Evolutionary conservation across 2,888 invertebrate species (phyloP).

Genomic region (Amphipyra tragopoginis): DNA sequence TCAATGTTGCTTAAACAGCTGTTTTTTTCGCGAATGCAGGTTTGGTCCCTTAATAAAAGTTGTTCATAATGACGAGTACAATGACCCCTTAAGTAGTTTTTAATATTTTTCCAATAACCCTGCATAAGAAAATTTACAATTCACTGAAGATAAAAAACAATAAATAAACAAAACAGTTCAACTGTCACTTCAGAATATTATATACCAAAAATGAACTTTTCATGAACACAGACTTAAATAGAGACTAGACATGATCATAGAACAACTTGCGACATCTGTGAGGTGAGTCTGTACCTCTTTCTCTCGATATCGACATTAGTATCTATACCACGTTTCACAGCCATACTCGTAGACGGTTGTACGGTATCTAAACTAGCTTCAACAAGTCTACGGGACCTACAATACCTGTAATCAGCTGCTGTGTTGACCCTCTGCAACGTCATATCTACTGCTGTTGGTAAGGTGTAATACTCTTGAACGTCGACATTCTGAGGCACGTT

Average conservation of each 20-base stretch:
- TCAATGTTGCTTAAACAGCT: no score
- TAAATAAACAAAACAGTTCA: conserved; percentile 5
- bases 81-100: no score
- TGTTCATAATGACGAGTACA: no score
- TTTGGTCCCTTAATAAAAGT: no score
- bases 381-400: conserved; percentile 76
- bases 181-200: conserved; percentile 5
- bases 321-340: conserved; percentile 81
- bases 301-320: conserved; percentile 76
- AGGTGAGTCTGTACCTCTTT: conserved; percentile 78
- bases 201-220: conserved; percentile 22
- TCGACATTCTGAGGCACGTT: conserved; percentile 59
- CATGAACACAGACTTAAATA: conserved; percentile 61
- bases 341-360: conserved; percentile 73
- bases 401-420: conserved; percentile 77
- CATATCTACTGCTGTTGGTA: conserved; percentile 74
- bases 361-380: conserved; percentile 76
- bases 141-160: conserved; percentile 17
- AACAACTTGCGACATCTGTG: conserved; percentile 83
- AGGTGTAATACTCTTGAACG: conserved; percentile 67
- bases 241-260: conserved; percentile 79
- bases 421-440: conserved; percentile 75
- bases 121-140: neutral
- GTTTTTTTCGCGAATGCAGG: no score
- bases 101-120: no score